Evolutionary conservation across 2,888 invertebrate genomes (phyloP).

Genomic region (Rugalucina vietnamica): DNA sequence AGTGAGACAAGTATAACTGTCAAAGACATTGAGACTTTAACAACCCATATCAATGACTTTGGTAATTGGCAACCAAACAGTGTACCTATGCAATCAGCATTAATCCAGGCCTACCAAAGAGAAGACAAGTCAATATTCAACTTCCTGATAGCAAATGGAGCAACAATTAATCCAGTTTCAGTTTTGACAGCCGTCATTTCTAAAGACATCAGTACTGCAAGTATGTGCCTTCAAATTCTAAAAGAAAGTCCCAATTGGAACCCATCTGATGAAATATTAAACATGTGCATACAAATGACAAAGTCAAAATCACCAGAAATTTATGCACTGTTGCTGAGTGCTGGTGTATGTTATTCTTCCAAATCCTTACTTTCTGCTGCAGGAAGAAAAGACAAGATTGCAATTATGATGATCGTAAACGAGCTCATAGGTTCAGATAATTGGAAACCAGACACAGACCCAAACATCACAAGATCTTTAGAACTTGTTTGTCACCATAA

Average conservation of each 20-base stretch:
- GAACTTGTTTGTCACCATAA: background rate
- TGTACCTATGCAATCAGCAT: background rate
- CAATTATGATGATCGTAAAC: conserved; percentile 1
- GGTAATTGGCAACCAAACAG: background rate
- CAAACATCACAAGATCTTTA: background rate
- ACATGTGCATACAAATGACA: background rate
- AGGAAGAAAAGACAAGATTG: background rate
- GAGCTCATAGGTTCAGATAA: background rate
- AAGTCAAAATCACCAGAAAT: background rate
- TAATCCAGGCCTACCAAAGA: background rate
- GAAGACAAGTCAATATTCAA: background rate
- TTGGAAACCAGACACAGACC: background rate
- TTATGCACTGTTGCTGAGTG: background rate
- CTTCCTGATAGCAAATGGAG: background rate
- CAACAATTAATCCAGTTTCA: background rate
- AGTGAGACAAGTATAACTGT: background rate
- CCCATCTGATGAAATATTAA: background rate
- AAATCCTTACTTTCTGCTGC: background rate
- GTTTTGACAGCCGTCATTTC: background rate
- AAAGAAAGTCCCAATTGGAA: conserved; percentile 1
- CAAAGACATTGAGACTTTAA: background rate
- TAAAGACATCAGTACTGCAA: background rate
- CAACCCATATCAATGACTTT: background rate
- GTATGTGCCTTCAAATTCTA: background rate
- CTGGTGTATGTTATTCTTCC: background rate